Base-by-base conservation (phyloP, 1,140 invertebrate genomes). In the Schlechtendalia chinensis region DNA sequence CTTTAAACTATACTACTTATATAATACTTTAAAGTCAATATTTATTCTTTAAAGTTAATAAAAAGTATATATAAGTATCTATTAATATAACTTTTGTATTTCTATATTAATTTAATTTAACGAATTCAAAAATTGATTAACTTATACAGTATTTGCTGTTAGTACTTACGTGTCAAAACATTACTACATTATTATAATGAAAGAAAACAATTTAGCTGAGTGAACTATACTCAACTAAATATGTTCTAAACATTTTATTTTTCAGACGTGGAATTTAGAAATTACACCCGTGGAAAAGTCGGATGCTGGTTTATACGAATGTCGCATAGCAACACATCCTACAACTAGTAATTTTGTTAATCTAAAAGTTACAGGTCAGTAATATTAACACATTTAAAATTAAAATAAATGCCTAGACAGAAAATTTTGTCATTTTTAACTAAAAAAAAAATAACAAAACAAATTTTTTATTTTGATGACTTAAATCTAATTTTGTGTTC, bases 231-330 rank as follows among this genome's bases (percentile, higher is more conserved):
- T 4, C 32, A 39, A 39, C 32, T 39, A 39, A 39, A 39, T 39
- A 39, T 3, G 8, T 39, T 39, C 8, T 39, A 5, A 27, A 58
- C 32, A 3, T 39, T 29, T 54, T 12, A 53, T 83, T 82, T 84
- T 87, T 47, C 87, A 93, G 89, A 93, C 95, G 85, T 96, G 93
- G 93, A 93, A 92, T 39, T 87, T 96, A 80, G 92, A 94, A 88
- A 93, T 96, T 83, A 93, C 92, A 85, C 94, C 90, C 86, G 93
- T 93, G 5, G 90, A 89, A 61, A 86, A 89, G 8, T 87, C 89
- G 14, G 93, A 94, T 83, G 90, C 89, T 14, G 92, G 92, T 16
- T 85, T 91, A 24, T 94, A 93, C 84, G 92, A 93, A 86, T 94
- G 92, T 85, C 92, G 93, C 88, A 89, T 93, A 93, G 59, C 93